A percentile compares a stretch with the other conserved stretches of the same genome.
Conservation (phyloP, 2,113 vertebrate genomes). For the Vimba vimba region DNA sequence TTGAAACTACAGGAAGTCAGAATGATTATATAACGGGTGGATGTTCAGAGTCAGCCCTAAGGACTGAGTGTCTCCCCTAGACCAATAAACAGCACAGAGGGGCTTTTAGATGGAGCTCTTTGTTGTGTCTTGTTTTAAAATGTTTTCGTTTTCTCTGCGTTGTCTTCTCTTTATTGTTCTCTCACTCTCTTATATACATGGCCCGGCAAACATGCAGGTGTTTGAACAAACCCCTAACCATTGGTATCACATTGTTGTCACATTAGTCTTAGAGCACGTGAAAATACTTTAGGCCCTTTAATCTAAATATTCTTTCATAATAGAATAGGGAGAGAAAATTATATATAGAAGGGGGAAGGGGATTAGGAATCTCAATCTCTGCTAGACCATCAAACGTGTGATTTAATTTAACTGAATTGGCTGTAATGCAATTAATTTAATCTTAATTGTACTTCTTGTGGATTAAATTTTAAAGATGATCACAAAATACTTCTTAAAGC, state of each 20-base stretch:
- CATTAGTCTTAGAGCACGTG: not conserved
- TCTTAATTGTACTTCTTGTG: not conserved
- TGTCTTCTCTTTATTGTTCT: not conserved
- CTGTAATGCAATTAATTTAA: not conserved
- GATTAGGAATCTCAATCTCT: not conserved
- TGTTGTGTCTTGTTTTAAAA: not conserved
- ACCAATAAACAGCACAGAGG: not conserved
- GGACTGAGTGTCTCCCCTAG: not conserved
- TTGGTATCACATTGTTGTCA: too few relatives aligned
- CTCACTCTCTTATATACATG: not conserved
- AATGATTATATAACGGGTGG: slow-evolving; percentile 40
- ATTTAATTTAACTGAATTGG: not conserved
- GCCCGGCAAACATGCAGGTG: not conserved
- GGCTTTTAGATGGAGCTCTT: not conserved
- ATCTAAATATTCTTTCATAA: not conserved
- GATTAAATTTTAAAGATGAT: not conserved
- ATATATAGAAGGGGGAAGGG: not conserved
- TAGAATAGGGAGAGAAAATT: not conserved
- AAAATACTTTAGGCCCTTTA: not conserved
- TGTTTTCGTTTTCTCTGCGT: not conserved
- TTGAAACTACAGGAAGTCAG: slow-evolving; percentile 24
- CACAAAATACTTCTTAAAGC: not conserved
- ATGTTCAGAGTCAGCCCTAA: slow-evolving; percentile 16
- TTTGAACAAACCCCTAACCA: too few relatives aligned
- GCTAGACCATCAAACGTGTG: too few relatives aligned